These are phyloP conservation scores for Cotesia congregata DNA, from an alignment of 2,888 invertebrate genomes.

Conservation along the genomic window DNA sequence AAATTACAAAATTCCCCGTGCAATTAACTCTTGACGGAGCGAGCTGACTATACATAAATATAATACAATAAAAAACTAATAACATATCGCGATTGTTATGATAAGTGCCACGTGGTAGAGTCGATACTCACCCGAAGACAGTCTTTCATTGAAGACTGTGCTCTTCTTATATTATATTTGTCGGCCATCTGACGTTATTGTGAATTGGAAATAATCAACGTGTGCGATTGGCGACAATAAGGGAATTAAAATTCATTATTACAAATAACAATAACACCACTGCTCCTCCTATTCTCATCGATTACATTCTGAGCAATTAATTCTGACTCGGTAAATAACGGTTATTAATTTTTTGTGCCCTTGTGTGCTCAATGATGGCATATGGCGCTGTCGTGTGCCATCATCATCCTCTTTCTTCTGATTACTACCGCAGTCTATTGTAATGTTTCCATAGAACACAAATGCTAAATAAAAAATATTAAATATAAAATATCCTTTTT, in stretches of 20 bases:
- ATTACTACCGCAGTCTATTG: no score
- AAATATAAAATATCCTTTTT: neutral
- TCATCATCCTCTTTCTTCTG: conserved; percentile 21
- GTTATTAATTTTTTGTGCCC: conserved; percentile 55
- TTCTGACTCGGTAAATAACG: conserved; percentile 52
- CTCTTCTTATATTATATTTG: neutral
- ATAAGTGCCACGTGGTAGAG: conserved; percentile 9
- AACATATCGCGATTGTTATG: conserved; percentile 20
- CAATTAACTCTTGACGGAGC: neutral
- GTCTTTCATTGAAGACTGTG: no score
- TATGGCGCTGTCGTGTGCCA: conserved; percentile 64
- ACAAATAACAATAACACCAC: conserved; percentile 44
- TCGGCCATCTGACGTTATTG: conserved; percentile 27
- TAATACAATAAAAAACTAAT: neutral
- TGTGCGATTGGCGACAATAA: conserved; percentile 9
- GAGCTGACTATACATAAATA: neutral
- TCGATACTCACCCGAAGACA: neutral
- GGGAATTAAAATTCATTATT: conserved; percentile 15
- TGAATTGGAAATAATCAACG: neutral
- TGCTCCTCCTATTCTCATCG: conserved; percentile 44
- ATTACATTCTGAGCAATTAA: conserved; percentile 60
- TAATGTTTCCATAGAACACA: no score
- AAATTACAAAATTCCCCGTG: neutral
- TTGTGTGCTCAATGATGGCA: conserved; percentile 48
- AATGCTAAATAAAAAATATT: no score